Evolutionary conservation across 1,140 invertebrate genomes (phyloP).

Genomic region (Lepidotrigona ventralis): DNA sequence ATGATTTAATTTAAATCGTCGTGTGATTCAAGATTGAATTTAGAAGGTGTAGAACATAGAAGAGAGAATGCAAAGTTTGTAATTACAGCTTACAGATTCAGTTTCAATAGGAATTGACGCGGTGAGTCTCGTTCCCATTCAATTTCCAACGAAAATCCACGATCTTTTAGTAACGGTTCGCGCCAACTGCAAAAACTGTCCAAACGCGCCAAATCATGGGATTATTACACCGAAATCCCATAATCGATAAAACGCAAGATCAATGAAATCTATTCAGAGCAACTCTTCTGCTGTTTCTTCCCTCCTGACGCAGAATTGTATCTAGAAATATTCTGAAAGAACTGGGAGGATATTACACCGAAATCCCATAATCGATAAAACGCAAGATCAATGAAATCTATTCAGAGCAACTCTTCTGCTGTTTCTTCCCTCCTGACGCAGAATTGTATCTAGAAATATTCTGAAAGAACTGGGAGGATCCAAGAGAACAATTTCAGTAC

Average conservation of each 20-base stretch:
- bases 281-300: background rate
- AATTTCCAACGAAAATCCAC: background rate
- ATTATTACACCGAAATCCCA: background rate
- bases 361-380: no score
- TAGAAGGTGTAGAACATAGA: background rate
- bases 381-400: no score
- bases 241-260: background rate
- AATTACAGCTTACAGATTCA: background rate
- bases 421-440: no score
- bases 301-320: no score
- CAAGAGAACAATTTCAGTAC: no score
- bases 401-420: no score
- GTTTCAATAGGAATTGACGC: background rate
- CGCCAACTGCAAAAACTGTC: background rate
- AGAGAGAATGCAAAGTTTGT: background rate
- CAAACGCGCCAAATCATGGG: background rate
- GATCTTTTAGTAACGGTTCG: background rate
- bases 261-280: rapidly evolving
- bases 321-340: no score
- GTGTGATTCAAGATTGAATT: no score
- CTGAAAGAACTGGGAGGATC: no score
- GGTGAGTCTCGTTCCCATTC: background rate
- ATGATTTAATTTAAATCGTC: no score
- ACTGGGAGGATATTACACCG: background rate
- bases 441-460: no score